Evolutionary conservation across 2,888 invertebrate genomes (phyloP).

Genomic region (Hypolimnas misippus): DNA sequence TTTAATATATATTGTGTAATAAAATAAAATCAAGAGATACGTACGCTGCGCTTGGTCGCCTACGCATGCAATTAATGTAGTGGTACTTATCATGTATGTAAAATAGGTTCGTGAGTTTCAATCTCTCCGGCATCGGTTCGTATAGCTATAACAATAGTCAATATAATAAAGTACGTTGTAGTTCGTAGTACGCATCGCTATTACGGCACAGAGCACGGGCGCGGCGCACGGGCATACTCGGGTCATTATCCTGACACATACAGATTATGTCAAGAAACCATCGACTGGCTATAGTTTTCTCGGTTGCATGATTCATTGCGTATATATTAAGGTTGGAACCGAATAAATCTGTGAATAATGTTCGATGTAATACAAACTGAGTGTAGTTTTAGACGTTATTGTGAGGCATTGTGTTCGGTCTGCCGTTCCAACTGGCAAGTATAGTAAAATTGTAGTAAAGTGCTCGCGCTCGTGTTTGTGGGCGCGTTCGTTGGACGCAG

Average conservation of each 20-base stretch:
- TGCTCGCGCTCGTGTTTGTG: conserved; percentile 40
- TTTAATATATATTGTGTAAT: conserved; percentile 22
- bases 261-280: conserved; percentile 37
- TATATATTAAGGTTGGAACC: neutral
- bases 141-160: conserved; percentile 41
- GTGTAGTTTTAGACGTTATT: neutral
- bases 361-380: conserved; percentile 25
- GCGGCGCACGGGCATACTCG: conserved; percentile 44
- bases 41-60: conserved; percentile 8
- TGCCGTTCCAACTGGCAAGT: conserved; percentile 40
- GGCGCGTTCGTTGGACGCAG: conserved; percentile 38
- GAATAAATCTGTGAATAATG: neutral
- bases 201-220: conserved; percentile 40
- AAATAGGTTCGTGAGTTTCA: conserved; percentile 21
- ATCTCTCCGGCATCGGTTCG: conserved; percentile 20
- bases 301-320: conserved; percentile 22
- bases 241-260: conserved; percentile 53
- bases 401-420: conserved; percentile 30
- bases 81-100: conserved; percentile 9
- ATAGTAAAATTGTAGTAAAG: conserved; percentile 47
- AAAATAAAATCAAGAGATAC: conserved; percentile 11
- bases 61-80: conserved; percentile 17
- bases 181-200: conserved; percentile 47
- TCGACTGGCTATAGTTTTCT: conserved; percentile 11
- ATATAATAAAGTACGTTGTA: conserved; percentile 39